These are phyloP conservation scores for Apis florea DNA, from an alignment of 1,140 invertebrate species.

Conservation along the genomic window DNA sequence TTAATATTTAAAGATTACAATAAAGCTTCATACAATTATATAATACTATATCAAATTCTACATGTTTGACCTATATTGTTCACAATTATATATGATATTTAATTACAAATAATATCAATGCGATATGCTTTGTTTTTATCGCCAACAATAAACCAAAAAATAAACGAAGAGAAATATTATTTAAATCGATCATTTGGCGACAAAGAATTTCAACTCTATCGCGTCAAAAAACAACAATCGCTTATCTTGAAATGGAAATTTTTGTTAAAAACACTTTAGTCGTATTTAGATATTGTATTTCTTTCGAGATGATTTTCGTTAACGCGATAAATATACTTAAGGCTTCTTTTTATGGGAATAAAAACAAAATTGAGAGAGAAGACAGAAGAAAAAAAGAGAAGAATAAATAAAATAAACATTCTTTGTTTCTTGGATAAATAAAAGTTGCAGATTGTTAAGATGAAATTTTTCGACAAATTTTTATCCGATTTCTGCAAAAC, in stretches of 20 bases:
- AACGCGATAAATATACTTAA: background rate
- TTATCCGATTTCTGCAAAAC: background rate
- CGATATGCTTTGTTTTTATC: background rate
- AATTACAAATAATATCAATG: too few species aligned
- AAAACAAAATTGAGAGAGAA: background rate
- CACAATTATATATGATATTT: too few species aligned
- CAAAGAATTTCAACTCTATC: background rate
- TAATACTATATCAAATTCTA: background rate
- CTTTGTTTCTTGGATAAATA: background rate
- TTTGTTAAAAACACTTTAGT: background rate
- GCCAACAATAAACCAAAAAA: background rate
- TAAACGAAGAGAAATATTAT: background rate
- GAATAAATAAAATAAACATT: background rate
- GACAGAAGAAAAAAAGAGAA: background rate
- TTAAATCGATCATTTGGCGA: background rate
- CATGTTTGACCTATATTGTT: background rate
- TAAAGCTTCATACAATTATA: background rate
- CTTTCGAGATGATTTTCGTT: background rate
- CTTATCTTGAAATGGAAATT: slow-evolving; percentile 2
- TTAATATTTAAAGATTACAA: background rate
- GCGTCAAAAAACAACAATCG: too few species aligned
- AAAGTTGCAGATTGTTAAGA: background rate
- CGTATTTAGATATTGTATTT: background rate
- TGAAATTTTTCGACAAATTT: background rate
- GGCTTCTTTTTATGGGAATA: background rate